phyloP scores from a whole-genome alignment of 2,797 vertebrate species.

The Hylomyscus alleni region DNA sequence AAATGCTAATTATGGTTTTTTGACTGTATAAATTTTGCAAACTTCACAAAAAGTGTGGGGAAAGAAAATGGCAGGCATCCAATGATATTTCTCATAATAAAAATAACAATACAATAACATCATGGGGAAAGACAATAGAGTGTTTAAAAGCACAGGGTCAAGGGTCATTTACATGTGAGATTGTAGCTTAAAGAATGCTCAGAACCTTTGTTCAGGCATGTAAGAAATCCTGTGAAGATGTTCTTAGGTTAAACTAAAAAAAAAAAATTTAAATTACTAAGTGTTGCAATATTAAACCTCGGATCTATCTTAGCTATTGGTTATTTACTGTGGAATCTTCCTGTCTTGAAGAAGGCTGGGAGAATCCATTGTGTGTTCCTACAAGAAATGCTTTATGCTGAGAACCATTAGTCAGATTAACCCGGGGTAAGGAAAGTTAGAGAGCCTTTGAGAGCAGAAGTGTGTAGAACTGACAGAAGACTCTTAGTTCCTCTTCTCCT shows the following conservation, averaged over 20 bases:
- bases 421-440: background rate
- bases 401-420: background rate
- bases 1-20: slow-evolving; percentile 57
- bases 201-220: background rate
- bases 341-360: background rate
- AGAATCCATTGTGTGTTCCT: background rate
- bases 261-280: background rate
- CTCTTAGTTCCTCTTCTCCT: background rate
- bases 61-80: slow-evolving; percentile 4
- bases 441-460: background rate
- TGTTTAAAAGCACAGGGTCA: slow-evolving; percentile 8
- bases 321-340: background rate
- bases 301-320: background rate
- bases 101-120: background rate
- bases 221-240: background rate
- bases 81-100: background rate
- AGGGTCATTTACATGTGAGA: background rate
- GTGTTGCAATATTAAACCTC: background rate
- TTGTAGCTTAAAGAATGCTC: background rate
- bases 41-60: background rate
- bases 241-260: background rate
- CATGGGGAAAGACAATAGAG: background rate
- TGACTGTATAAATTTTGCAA: slow-evolving; percentile 41
- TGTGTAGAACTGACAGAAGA: background rate
- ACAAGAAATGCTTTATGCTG: background rate